Evolutionary conservation across 1,140 invertebrate species (phyloP).

Genomic region (Hydropsyche tenuis): DNA sequence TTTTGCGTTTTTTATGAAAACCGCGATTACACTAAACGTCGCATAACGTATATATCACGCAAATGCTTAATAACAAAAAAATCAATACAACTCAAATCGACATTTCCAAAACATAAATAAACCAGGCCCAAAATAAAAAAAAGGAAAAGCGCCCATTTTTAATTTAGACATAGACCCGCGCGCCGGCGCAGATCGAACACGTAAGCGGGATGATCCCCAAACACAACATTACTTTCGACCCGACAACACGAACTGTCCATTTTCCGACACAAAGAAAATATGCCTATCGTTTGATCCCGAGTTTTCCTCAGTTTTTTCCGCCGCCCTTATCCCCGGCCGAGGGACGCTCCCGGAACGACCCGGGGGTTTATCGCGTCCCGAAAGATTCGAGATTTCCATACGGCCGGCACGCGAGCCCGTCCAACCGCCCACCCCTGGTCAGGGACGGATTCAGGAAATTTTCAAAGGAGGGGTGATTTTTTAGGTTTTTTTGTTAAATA

Average conservation of each 20-base stretch:
- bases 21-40: too few species aligned
- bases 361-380: conserved; percentile 33
- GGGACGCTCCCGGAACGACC: conserved; percentile 27
- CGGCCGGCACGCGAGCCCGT: conserved; percentile 25
- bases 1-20: too few species aligned
- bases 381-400: conserved; percentile 35
- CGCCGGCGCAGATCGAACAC: neutral
- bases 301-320: neutral
- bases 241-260: conserved; percentile 34
- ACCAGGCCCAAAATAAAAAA: too few species aligned
- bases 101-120: too few species aligned
- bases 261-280: conserved; percentile 39
- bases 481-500: too few species aligned
- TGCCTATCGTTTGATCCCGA: conserved; percentile 33
- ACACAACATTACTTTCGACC: conserved; percentile 30
- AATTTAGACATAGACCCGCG: too few species aligned
- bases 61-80: too few species aligned
- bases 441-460: neutral
- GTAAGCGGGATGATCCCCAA: conserved; percentile 33
- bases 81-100: too few species aligned
- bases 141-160: too few species aligned
- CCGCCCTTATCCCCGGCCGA: neutral
- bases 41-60: too few species aligned
- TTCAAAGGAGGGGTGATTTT: neutral
- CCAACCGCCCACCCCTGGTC: neutral